phyloP scores from a whole-genome alignment of 2,888 invertebrate genomes.

The Thymelicus lineola region DNA sequence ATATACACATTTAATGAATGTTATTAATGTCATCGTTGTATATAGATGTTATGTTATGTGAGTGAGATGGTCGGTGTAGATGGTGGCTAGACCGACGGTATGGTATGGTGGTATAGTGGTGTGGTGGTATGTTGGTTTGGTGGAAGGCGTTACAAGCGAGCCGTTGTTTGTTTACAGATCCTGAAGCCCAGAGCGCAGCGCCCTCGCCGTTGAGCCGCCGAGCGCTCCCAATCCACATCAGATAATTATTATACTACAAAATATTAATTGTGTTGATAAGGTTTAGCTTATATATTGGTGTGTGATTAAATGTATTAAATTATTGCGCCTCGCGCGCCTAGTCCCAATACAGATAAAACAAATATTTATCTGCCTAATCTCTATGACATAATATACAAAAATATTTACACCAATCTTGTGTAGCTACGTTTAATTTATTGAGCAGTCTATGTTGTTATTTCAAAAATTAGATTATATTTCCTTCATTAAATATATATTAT shows the following conservation, averaged over 20 bases:
- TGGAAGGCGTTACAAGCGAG: neutral
- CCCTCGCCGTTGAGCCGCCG: slow-evolving; percentile 62
- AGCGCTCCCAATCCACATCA: slow-evolving; percentile 69
- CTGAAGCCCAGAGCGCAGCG: slow-evolving; percentile 67
- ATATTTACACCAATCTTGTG: slow-evolving; percentile 73
- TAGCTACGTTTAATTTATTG: slow-evolving; percentile 82
- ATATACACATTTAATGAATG: slow-evolving; percentile 11
- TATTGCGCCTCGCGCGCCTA: slow-evolving; percentile 82
- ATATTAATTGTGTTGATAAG: slow-evolving; percentile 78
- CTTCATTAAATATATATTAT: slow-evolving; percentile 60
- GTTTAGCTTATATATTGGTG: slow-evolving; percentile 80
- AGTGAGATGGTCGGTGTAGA: neutral
- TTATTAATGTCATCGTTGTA: slow-evolving; percentile 21
- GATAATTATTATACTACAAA: slow-evolving; percentile 71
- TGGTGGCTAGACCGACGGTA: too few species aligned
- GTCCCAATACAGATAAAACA: slow-evolving; percentile 81
- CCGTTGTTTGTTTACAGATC: slow-evolving; percentile 66
- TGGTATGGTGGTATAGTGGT: neutral
- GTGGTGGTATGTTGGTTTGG: neutral
- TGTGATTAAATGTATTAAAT: slow-evolving; percentile 80
- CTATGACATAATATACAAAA: slow-evolving; percentile 69
- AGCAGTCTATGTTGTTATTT: slow-evolving; percentile 72
- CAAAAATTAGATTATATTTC: slow-evolving; percentile 63
- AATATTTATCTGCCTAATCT: slow-evolving; percentile 79
- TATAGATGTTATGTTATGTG: neutral